Evolutionary conservation across 1,140 invertebrate genomes (phyloP), one percentile per base, ranked within the genome.

Genomic region (Propsilocerus akamusi): DNA sequence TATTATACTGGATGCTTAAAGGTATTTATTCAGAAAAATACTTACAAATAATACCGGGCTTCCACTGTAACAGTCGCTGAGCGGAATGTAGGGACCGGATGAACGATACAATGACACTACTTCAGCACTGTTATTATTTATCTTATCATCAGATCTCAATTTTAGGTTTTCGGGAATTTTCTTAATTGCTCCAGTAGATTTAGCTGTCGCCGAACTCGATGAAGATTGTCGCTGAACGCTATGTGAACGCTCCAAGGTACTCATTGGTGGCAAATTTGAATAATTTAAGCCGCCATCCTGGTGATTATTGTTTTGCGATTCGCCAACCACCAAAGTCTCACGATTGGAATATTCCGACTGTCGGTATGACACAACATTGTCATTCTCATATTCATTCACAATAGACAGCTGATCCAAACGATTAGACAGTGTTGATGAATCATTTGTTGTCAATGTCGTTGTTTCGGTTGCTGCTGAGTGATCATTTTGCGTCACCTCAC

Each of bases 41-140:
- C 50, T 53, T 24, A 54, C 49, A 47, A 62, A 49, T 14, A 63
- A 56, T 24, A 59, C 59, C 8, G 78, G 75, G 52, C 73, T 76
- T 37, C 91, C 92, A 49, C 89, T 89, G 53, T 86, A 83, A 64
- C 91, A 95, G 65, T 93, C 87, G 51, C 86, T 91, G 54, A 87
- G 81, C 23, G 81, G 76, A 67, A 86, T 86, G 57, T 87, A 88
- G 0, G 82, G 81, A 4, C 78, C 78, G 4, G 78, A 72, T 23
- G 70, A 73, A 53, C 73, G 75, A 12, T 69, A 64, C 3, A 75
- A 74, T n/a, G 75, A 74, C 11, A 74, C 77, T 52, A 76, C 74
- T 62, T 72, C 67, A 0, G 65, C 50, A 41, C 56, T 54, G 1
- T 52, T 61, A 41, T 46, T 23, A 26, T 58, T 49, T 57, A 60